Percentiles rank a stretch among this genome's conserved stretches.
Evolutionary conservation across 2,888 invertebrate genomes (phyloP).

Genomic region (Mesoligia furuncula): DNA sequence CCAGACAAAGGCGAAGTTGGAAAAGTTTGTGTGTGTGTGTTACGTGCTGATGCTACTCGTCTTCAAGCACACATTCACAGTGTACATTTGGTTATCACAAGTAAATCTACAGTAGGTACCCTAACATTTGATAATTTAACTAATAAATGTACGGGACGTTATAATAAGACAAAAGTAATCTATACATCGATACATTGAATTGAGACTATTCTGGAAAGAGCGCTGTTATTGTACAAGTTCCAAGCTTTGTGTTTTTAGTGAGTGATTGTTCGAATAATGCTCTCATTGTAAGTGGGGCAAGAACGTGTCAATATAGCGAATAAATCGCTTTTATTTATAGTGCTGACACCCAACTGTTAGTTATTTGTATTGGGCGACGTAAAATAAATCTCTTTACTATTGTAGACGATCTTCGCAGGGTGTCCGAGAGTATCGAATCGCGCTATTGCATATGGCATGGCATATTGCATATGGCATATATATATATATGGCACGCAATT

Average conservation of each 20-base stretch:
- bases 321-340: slow-evolving; percentile 24
- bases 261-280: slow-evolving; percentile 36
- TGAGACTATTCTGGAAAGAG: slow-evolving; percentile 11
- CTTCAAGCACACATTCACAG: no score
- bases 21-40: no score
- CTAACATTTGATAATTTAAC: neutral
- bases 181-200: neutral
- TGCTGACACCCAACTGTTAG: neutral
- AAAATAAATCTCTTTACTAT: neutral
- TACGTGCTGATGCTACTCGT: no score
- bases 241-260: slow-evolving; percentile 27
- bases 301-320: slow-evolving; percentile 35
- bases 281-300: slow-evolving; percentile 29
- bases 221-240: slow-evolving; percentile 10
- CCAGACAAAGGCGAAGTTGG: no score
- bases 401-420: neutral
- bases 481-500: neutral
- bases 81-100: no score
- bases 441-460: no score
- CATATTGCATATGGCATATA: no score
- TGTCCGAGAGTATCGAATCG: neutral
- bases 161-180: neutral
- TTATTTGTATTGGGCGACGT: neutral
- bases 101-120: neutral
- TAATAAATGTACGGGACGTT: neutral